A percentile compares a stretch with the other conserved stretches of the same genome.
These are phyloP conservation scores for Champsocephalus gunnari DNA, from an alignment of 2,797 vertebrate species.

Conservation along the genomic window DNA sequence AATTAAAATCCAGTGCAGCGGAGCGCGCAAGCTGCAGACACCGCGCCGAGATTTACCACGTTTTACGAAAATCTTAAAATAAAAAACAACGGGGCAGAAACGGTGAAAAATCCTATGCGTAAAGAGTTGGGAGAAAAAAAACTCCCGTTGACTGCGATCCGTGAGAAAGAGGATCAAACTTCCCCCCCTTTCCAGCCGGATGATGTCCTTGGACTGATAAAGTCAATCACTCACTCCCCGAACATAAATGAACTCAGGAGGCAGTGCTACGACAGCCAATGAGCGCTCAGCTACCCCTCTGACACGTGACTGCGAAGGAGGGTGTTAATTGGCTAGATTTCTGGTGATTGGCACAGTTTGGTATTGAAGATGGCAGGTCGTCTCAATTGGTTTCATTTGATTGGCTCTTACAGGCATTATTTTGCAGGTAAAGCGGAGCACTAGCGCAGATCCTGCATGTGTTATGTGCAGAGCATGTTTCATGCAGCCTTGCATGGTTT, in stretches of 20 bases:
- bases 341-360: constrained; percentile 89
- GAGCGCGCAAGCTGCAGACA: constrained; percentile 71
- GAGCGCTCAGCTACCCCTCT: constrained; percentile 76
- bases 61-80: constrained; percentile 62
- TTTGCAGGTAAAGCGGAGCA: constrained; percentile 89
- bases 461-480: constrained; percentile 42
- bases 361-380: constrained; percentile 91
- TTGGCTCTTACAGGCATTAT: constrained; percentile 86
- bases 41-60: constrained; percentile 69
- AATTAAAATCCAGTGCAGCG: constrained; percentile 86
- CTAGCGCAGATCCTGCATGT: constrained; percentile 58
- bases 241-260: constrained; percentile 96
- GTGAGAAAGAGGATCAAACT: constrained; percentile 89
- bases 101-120: constrained; percentile 78
- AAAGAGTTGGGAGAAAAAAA: constrained; percentile 80
- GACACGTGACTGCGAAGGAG: constrained; percentile 87
- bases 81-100: constrained; percentile 69
- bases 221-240: constrained; percentile 95
- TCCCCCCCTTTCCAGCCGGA: constrained; percentile 91
- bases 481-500: constrained; percentile 38
- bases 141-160: constrained; percentile 87
- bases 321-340: constrained; percentile 87
- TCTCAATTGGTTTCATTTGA: constrained; percentile 85
- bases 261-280: constrained; percentile 90
- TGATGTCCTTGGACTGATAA: constrained; percentile 98